A percentile compares a stretch with the other conserved stretches of the same genome.
phyloP scores from a whole-genome alignment of 1,140 invertebrate genomes.

The Heliconius melpomene region DNA sequence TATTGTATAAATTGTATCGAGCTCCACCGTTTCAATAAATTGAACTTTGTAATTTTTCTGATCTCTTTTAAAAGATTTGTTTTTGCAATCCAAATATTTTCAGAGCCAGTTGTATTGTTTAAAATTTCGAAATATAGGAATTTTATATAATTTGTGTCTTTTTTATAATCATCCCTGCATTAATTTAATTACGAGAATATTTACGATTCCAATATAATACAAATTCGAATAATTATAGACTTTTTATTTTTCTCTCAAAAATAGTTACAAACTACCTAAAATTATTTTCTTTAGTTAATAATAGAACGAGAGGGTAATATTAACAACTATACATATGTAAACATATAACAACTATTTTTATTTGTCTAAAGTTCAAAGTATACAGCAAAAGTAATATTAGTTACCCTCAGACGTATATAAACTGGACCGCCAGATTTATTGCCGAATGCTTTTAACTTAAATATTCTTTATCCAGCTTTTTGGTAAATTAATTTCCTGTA shows the following conservation, averaged over 20 bases:
- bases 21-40: conserved; percentile 51
- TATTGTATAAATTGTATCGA: conserved; percentile 47
- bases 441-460: conserved; percentile 12
- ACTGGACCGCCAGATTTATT: conserved; percentile 17
- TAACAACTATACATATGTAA: too few relatives aligned
- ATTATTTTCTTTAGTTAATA: too few relatives aligned
- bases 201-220: too few relatives aligned
- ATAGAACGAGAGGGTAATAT: too few relatives aligned
- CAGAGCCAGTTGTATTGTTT: conserved; percentile 61
- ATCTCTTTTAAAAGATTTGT: conserved; percentile 42
- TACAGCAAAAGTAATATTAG: background rate
- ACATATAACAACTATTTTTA: too few relatives aligned
- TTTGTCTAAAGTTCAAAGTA: background rate
- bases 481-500: conserved; percentile 20
- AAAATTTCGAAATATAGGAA: conserved; percentile 65
- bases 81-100: conserved; percentile 68
- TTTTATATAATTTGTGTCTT: conserved; percentile 48
- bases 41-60: conserved; percentile 44
- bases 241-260: too few relatives aligned
- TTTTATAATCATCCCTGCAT: background rate
- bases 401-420: conserved; percentile 14
- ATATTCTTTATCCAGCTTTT: conserved; percentile 5
- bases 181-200: background rate
- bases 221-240: too few relatives aligned
- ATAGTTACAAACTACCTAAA: too few relatives aligned